Percentiles rank a stretch among this genome's conserved stretches.
phyloP scores from a whole-genome alignment of 2,888 invertebrate genomes.

The Zaprionus bogoriensis region DNA sequence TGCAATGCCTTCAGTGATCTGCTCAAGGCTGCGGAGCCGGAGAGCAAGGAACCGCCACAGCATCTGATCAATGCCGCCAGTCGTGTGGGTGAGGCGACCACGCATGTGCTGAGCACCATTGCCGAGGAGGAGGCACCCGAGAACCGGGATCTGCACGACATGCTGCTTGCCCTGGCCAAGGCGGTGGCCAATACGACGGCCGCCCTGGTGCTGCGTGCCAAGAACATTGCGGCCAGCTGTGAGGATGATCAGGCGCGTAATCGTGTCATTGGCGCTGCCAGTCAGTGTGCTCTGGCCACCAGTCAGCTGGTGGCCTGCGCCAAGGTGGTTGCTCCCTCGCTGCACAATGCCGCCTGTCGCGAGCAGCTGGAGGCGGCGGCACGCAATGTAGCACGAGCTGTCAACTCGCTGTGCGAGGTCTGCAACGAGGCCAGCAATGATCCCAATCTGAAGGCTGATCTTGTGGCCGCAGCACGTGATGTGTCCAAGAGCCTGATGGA shows the following conservation, averaged over 20 bases:
- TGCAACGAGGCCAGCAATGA: slow-evolving; percentile 90
- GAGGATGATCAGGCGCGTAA: slow-evolving; percentile 85
- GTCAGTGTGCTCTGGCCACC: slow-evolving; percentile 97
- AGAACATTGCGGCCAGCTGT: slow-evolving; percentile 96
- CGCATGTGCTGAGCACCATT: slow-evolving; percentile 95
- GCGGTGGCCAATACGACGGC: slow-evolving; percentile 99
- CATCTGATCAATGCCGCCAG: slow-evolving; percentile 97
- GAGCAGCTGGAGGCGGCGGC: slow-evolving; percentile 96
- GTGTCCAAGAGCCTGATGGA: slow-evolving; percentile 95
- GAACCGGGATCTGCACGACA: slow-evolving; percentile 93
- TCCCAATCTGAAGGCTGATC: slow-evolving; percentile 87
- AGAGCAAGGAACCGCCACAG: slow-evolving; percentile 95
- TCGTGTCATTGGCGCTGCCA: slow-evolving; percentile 95
- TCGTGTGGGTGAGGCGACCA: slow-evolving; percentile 97
- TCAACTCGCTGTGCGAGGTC: slow-evolving; percentile 92
- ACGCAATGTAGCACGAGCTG: slow-evolving; percentile 95
- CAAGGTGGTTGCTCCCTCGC: slow-evolving; percentile 94
- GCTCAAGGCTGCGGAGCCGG: slow-evolving; percentile 97
- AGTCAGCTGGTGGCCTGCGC: slow-evolving; percentile 99
- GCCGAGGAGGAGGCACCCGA: slow-evolving; percentile 95
- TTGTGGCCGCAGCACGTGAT: slow-evolving; percentile 92
- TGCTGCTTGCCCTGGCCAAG: slow-evolving; percentile 96
- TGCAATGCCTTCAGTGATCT: slow-evolving; percentile 97
- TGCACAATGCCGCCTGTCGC: slow-evolving; percentile 92
- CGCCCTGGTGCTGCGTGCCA: slow-evolving; percentile 96